Evolutionary conservation across 2,797 vertebrate species (phyloP).

Genomic region (Chromis chromis): DNA sequence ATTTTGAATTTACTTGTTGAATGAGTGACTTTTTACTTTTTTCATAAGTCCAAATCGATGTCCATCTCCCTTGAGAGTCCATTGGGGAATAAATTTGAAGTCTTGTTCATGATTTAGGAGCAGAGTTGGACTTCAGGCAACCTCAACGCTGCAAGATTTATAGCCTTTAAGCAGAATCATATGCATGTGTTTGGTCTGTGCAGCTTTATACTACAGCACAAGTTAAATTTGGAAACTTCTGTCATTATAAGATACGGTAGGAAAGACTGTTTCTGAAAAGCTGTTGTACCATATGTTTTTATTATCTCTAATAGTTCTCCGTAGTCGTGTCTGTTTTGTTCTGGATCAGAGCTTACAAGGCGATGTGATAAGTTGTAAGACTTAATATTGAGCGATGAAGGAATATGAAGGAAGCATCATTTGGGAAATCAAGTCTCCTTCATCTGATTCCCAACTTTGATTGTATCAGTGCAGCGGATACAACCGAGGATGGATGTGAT

Average conservation of each 20-base stretch:
- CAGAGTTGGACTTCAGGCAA: background rate
- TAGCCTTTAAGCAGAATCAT: background rate
- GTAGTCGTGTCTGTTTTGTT: background rate
- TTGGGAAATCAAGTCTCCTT: constrained; percentile 47
- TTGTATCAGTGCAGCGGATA: constrained; percentile 24
- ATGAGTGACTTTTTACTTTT: too few relatives aligned
- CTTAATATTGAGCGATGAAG: constrained; percentile 23
- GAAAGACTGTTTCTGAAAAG: background rate
- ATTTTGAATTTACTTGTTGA: too few relatives aligned
- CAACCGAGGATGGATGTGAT: constrained; percentile 20
- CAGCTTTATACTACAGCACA: background rate
- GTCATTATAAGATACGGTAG: background rate
- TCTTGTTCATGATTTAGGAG: background rate
- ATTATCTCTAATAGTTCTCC: background rate
- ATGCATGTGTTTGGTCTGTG: background rate
- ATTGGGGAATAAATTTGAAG: background rate
- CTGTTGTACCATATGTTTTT: background rate
- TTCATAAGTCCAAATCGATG: too few relatives aligned
- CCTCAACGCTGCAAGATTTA: background rate
- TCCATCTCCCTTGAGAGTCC: background rate
- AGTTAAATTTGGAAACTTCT: too few relatives aligned
- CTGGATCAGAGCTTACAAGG: constrained; percentile 29
- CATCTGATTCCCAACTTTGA: constrained; percentile 53
- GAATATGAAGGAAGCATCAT: constrained; percentile 25
- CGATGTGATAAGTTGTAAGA: constrained; percentile 18